Base-by-base conservation (phyloP, 1,140 invertebrate genomes). In the Helicoverpa zea region DNA sequence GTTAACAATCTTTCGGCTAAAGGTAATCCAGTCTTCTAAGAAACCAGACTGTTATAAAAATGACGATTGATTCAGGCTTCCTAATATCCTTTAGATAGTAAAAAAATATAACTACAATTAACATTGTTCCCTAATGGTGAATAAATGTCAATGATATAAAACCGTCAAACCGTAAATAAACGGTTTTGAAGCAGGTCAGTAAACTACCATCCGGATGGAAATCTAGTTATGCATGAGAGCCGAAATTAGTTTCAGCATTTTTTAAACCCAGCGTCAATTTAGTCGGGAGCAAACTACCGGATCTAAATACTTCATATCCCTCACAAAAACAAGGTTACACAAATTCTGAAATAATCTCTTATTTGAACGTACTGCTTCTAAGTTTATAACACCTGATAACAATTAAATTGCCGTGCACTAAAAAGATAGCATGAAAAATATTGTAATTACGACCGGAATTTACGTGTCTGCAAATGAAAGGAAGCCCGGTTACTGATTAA, bases 291-390 rank as follows among this genome's bases (percentile, higher is more conserved):
- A 72, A 72, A 30, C 68, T 72, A 30, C 18, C 68, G 49, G 49
- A 29, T 10, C 13, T 14, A 23, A 52, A 13, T 43, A 14, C 30
- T 54, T 29, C 29, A 30, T 54, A 35, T 64, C 29, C 29, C 23
- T 30, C 10, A 30, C 29, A 51, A 52, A 3, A 14, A 52, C 68
- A 12, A 72, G 68, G 49, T 52, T 30, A 72, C 18, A 30, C 5
- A 13, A 54, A 54, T 72, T 52, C 23, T 30, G 35, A 2, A 52
- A 52, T 72, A 72, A 72, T 72, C 68, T 52, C 12, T 30, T 72
- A 72, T 72, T 72, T 72, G 23, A 18, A 72, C 68, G 68, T 52
- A 54, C 68, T 51, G 68, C 68, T 72, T 30, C 68, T 70, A 70
- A 52, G 4, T 70, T 52, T 70, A 66, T 66, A 7, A 43, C 35